Base-by-base conservation (phyloP, 2,888 invertebrate genomes). In the Chorisops tibialis region DNA sequence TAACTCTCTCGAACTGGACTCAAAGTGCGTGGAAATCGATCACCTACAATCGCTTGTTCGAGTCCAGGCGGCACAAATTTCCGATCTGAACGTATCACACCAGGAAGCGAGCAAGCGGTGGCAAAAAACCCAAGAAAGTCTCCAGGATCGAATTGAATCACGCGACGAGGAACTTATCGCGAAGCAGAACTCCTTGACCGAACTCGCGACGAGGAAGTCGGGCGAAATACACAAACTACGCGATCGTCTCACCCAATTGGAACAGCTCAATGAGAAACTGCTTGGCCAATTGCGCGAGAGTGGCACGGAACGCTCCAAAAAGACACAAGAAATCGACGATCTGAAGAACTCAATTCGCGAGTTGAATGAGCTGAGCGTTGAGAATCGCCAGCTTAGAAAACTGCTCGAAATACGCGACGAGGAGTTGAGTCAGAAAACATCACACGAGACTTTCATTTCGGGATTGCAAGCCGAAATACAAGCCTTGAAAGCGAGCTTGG, bases 1-100 rank as follows among this genome's bases (percentile, higher is more conserved):
- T 19, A 64, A 61, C 11, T 61, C 58, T 16, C 47, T 58, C 14
- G 52, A 47, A 12, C 22, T 62, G 30, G 52, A 62, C n/a, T 49
- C 59, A 9, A 60, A 49, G 14, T 43, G 59, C 30, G 18, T 49
- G 52, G 59, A 64, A 43, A 45, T 59, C 16, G 50, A 59, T 16
- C 38, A 48, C 11, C 19, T 64, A 11, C 51, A 56, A 41, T 39
- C 38, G 3, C 11, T 52, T n/a, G 18, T 24, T 2, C 18, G 47
- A n/a, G 47, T 18, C 6, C 52, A 54, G 16, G 4, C 19, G 6
- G 14, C 19, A 4, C 37, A 59, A 21, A 14, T 59, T 9, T 14
- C 59, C 5, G 48, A 37, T 22, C 37, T 59, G 14, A 21, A 59
- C 11, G 19, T 11, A 14, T 22, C 11, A 9, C 19, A 11, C 6